Evolutionary conservation across 1,140 invertebrate species (phyloP).

Genomic region (Drosophila kurseongensis): DNA sequence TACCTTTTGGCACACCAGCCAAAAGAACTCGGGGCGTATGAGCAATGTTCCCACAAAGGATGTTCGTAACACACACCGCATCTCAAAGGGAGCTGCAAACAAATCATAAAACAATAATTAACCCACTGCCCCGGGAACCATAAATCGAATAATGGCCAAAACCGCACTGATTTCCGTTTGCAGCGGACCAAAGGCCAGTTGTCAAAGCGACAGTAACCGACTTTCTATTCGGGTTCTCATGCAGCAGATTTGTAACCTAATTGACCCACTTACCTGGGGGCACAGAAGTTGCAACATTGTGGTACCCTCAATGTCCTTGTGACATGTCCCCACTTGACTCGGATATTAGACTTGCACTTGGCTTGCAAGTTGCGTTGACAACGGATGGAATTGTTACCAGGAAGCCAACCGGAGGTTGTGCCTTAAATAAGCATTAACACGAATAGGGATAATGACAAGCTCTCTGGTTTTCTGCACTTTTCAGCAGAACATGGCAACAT

Average conservation of each 20-base stretch:
- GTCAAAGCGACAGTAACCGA: slow-evolving; percentile 13
- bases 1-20: slow-evolving; percentile 29
- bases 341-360: slow-evolving; percentile 12
- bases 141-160: slow-evolving; percentile 18
- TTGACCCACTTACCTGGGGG: slow-evolving; percentile 44
- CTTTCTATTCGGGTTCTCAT: slow-evolving; percentile 7
- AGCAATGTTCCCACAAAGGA: slow-evolving; percentile 47
- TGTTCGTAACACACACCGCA: slow-evolving; percentile 1
- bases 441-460: slow-evolving; percentile 19
- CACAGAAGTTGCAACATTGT: slow-evolving; percentile 4
- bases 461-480: slow-evolving; percentile 1
- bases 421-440: slow-evolving; percentile 11
- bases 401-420: background rate
- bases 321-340: slow-evolving; percentile 26
- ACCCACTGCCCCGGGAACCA: slow-evolving; percentile 17
- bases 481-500: background rate
- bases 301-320: slow-evolving; percentile 8
- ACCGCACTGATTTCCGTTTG: slow-evolving; percentile 21
- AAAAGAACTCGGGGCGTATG: slow-evolving; percentile 49
- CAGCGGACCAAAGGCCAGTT: slow-evolving; percentile 2
- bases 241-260: slow-evolving; percentile 15
- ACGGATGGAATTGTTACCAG: slow-evolving; percentile 6
- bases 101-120: slow-evolving; percentile 51
- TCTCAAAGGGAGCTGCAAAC: slow-evolving; percentile 1
- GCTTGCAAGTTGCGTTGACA: background rate